These are phyloP conservation scores for Tenodera sinensis DNA, from an alignment of 2,888 invertebrate genomes.

Conservation along the genomic window DNA sequence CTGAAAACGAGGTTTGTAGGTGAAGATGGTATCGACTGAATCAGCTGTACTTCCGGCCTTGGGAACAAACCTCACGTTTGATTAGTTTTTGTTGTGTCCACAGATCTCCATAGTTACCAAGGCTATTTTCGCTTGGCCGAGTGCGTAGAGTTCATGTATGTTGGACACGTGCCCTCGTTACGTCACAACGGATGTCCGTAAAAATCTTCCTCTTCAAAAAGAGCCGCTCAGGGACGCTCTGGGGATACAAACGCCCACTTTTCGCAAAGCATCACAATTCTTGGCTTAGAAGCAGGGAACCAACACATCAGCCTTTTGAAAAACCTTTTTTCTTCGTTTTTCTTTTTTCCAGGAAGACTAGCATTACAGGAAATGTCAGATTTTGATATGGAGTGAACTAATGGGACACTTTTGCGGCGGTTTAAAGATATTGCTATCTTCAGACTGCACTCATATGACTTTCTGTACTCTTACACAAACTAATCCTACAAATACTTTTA, in stretches of 20 bases:
- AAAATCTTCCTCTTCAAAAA: not conserved
- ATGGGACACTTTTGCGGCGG: no score
- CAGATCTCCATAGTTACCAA: not conserved
- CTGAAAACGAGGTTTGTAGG: not conserved
- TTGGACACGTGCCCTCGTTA: not conserved
- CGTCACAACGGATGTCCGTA: not conserved
- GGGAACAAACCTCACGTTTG: not conserved
- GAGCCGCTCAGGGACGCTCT: not conserved
- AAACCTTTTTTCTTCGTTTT: no score
- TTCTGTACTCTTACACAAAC: no score
- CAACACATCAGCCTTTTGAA: no score
- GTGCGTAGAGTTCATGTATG: not conserved
- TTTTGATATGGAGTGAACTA: no score
- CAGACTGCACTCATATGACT: no score
- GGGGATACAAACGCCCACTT: not conserved
- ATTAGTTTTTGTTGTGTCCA: not conserved
- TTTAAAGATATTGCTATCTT: no score
- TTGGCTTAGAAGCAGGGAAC: no score
- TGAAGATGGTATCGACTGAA: not conserved
- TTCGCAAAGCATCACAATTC: no score
- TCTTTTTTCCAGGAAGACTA: no score
- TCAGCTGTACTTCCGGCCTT: not conserved
- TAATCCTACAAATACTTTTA: no score
- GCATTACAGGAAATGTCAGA: no score
- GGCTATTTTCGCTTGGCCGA: not conserved